phyloP scores from a whole-genome alignment of 2,113 vertebrate genomes.

The Catharus bicknelli region DNA sequence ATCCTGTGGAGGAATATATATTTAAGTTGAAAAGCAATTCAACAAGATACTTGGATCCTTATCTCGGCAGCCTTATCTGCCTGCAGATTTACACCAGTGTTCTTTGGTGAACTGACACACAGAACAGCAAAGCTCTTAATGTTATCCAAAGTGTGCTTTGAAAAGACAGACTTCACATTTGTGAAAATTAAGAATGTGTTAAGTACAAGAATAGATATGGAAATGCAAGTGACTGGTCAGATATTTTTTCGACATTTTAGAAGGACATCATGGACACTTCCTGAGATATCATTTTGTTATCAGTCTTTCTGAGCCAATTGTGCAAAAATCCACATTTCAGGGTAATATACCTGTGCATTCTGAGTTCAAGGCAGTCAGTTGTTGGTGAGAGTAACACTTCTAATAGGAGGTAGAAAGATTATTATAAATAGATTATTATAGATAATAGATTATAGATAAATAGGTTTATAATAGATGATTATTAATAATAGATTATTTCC shows the following conservation, averaged over 20 bases:
- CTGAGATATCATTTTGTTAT: background rate
- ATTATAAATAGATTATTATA: too few species aligned
- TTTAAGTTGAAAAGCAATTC: background rate
- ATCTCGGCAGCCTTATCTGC: background rate
- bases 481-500: background rate
- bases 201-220: background rate
- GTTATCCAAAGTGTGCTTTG: background rate
- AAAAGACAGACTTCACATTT: background rate
- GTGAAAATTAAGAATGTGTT: background rate
- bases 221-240: background rate
- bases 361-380: background rate
- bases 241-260: background rate
- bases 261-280: background rate
- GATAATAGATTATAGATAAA: too few species aligned
- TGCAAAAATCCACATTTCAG: background rate
- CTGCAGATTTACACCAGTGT: background rate
- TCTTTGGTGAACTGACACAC: background rate
- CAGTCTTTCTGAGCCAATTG: background rate
- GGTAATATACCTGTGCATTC: background rate
- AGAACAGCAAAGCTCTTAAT: background rate
- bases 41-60: background rate
- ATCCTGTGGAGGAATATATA: background rate
- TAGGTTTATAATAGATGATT: too few species aligned
- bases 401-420: background rate
- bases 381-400: background rate